Percentiles rank a stretch among this genome's conserved stretches.
Evolutionary conservation across 2,113 vertebrate species (phyloP).

Genomic region (Epinephelus fuscoguttatus): DNA sequence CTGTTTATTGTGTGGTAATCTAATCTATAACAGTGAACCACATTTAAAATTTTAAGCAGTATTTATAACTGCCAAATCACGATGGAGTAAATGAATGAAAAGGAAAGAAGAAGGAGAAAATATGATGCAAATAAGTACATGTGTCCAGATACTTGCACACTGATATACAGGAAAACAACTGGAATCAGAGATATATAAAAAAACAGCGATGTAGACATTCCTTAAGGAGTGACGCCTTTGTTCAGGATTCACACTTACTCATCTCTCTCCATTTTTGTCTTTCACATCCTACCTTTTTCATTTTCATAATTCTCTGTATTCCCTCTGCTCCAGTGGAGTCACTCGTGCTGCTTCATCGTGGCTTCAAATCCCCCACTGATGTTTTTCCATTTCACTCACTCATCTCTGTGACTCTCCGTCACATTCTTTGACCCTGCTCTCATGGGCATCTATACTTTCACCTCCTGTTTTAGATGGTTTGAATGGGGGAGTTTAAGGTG

Average conservation of each 20-base stretch:
- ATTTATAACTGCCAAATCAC: too few species aligned
- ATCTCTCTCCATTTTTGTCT: conserved; percentile 16
- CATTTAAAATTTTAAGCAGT: too few species aligned
- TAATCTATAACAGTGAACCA: too few species aligned
- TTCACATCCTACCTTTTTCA: conserved; percentile 39
- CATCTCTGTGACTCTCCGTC: conserved; percentile 7
- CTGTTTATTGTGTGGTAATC: too few species aligned
- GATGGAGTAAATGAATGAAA: background rate
- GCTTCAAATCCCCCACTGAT: background rate
- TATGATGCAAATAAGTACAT: background rate
- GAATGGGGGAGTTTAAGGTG: conserved; percentile 9
- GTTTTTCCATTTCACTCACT: conserved; percentile 31
- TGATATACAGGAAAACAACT: background rate
- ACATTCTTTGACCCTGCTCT: conserved; percentile 21
- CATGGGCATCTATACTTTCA: conserved; percentile 6
- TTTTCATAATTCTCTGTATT: conserved; percentile 17
- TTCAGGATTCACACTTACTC: conserved; percentile 40
- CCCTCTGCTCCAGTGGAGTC: conserved; percentile 20
- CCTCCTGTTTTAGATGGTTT: conserved; percentile 16
- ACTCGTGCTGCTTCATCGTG: background rate
- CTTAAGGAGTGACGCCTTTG: conserved; percentile 19
- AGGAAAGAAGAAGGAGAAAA: background rate
- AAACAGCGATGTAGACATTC: background rate
- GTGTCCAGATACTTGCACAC: background rate
- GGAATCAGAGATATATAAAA: background rate